phyloP scores from a whole-genome alignment of 2,797 vertebrate genomes.

The Hypotaenidia okinawae region DNA sequence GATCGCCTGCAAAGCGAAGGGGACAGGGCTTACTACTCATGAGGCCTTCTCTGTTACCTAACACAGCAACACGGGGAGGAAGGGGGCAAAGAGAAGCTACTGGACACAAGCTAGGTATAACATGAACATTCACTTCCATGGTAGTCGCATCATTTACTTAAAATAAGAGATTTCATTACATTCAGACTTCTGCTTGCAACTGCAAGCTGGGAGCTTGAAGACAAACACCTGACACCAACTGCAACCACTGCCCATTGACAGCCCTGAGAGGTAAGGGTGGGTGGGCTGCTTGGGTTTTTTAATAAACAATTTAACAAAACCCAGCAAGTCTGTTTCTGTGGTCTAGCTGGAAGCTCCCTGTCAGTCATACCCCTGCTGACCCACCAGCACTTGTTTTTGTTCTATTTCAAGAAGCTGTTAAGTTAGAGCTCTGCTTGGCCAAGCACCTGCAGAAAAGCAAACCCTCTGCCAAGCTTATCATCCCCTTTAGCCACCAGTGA shows the following conservation, averaged over 20 bases:
- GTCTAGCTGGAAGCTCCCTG: fast-evolving
- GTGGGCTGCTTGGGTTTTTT: background rate
- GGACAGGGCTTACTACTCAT: background rate
- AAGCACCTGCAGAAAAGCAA: background rate
- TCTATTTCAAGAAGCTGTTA: background rate
- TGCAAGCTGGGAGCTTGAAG: background rate
- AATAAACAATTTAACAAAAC: background rate
- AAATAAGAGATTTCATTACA: background rate
- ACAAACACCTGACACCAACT: background rate
- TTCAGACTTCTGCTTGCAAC: background rate
- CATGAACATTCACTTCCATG: background rate
- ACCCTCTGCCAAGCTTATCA: background rate
- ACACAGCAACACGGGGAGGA: background rate
- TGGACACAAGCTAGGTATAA: background rate
- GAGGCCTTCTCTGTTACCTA: no score
- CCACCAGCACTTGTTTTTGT: background rate
- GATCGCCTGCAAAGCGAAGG: constrained; percentile 83
- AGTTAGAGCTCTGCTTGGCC: background rate
- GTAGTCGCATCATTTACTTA: background rate
- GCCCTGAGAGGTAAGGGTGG: background rate
- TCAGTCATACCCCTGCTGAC: background rate
- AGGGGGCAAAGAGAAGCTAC: background rate
- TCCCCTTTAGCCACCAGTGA: background rate
- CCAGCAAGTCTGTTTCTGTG: background rate
- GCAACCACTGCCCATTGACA: background rate